Evolutionary conservation across 2,888 invertebrate genomes (phyloP).

Genomic region (Parnassius smintheus): DNA sequence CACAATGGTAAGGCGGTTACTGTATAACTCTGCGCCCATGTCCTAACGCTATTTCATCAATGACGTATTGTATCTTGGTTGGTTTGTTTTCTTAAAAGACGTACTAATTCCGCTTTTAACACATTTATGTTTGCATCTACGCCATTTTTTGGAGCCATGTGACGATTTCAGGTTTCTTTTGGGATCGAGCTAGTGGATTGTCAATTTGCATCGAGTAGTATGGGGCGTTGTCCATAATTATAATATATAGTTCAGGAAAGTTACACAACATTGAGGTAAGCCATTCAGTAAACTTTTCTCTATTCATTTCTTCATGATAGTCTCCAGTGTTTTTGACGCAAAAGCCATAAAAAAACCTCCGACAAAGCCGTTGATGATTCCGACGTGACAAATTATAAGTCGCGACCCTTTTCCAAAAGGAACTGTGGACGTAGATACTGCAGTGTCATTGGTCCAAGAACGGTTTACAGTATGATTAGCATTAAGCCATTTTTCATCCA

Average conservation of each 20-base stretch:
- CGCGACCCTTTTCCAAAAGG: background rate
- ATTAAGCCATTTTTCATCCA: no score
- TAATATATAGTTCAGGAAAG: background rate
- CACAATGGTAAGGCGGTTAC: background rate
- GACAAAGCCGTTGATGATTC: background rate
- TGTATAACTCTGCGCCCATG: background rate
- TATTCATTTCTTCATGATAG: no score
- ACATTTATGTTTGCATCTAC: background rate
- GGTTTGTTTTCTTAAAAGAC: background rate
- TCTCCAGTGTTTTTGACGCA: background rate
- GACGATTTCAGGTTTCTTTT: background rate
- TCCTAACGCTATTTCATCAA: background rate
- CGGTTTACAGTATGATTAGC: background rate
- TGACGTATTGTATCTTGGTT: background rate
- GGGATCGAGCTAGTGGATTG: background rate
- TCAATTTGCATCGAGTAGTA: background rate
- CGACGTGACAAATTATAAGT: background rate
- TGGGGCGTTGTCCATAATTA: background rate
- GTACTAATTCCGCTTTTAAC: background rate
- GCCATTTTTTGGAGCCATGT: background rate
- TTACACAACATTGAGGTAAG: no score
- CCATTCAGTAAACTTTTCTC: no score
- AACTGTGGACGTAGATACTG: background rate
- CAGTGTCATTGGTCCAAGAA: background rate
- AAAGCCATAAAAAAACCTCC: background rate